phyloP scores from a whole-genome alignment of 2,797 vertebrate species.

The Spondyliosoma cantharus region DNA sequence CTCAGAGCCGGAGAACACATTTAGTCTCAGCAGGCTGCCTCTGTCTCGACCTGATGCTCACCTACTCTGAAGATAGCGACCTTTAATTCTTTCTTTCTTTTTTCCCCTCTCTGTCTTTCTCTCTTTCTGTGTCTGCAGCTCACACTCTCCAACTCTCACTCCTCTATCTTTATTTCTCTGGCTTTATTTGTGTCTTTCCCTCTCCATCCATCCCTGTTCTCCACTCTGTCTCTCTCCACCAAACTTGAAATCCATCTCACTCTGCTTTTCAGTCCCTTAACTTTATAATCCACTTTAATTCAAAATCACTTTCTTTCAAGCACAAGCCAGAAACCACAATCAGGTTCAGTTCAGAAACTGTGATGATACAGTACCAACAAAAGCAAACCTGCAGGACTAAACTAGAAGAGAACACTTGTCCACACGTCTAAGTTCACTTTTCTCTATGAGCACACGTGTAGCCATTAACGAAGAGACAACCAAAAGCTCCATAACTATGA shows the following conservation, averaged over 20 bases:
- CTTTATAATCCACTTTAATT: constrained; percentile 11
- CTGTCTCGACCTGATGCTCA: constrained; percentile 68
- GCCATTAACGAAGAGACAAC: background rate
- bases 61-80: constrained; percentile 50
- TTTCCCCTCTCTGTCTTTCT: background rate
- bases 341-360: background rate
- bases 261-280: background rate
- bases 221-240: background rate
- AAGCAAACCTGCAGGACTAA: background rate
- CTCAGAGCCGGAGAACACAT: constrained; percentile 65
- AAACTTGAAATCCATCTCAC: constrained; percentile 3
- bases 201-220: background rate
- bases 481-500: too few relatives aligned
- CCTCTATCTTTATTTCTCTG: background rate
- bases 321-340: background rate
- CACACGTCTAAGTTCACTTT: background rate
- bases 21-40: constrained; percentile 73
- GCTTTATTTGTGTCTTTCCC: background rate
- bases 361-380: background rate
- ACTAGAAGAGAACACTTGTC: background rate
- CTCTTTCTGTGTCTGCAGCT: background rate
- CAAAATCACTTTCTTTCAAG: background rate
- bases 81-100: constrained; percentile 34
- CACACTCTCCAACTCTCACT: background rate
- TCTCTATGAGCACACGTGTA: background rate